These are phyloP conservation scores for Oncorhynchus mykiss DNA, from an alignment of 2,113 vertebrate genomes.

Conservation along the genomic window DNA sequence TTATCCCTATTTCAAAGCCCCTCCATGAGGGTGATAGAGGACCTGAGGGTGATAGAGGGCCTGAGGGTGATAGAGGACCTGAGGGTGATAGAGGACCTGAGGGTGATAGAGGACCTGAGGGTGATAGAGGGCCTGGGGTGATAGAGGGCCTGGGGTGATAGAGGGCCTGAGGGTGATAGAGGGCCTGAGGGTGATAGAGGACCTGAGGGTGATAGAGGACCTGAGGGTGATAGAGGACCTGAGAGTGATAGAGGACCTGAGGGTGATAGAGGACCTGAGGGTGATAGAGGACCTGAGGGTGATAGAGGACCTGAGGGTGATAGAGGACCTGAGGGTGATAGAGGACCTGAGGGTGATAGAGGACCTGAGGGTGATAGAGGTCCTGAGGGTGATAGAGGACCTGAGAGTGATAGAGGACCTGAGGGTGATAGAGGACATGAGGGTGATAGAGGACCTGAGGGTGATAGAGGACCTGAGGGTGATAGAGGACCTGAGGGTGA, in stretches of 20 bases:
- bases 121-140: constrained; percentile 38
- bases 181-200: no score
- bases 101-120: constrained; percentile 9
- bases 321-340: constrained; percentile 45
- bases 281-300: constrained; percentile 21
- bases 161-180: constrained; percentile 45
- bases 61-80: neutral
- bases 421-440: constrained; percentile 42
- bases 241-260: neutral
- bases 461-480: constrained; percentile 38
- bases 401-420: neutral
- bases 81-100: constrained; percentile 42
- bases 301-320: constrained; percentile 35
- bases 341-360: neutral
- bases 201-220: constrained; percentile 46
- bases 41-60: constrained; percentile 46
- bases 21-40: constrained; percentile 53
- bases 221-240: no score
- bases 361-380: no score
- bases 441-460: constrained; percentile 11
- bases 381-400: constrained; percentile 45
- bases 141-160: no score
- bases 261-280: constrained; percentile 41
- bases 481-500: constrained; percentile 39
- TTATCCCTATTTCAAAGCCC: constrained; percentile 50